Evolutionary conservation across 2,888 invertebrate species (phyloP).

Genomic region (Ptychoptera contaminata): DNA sequence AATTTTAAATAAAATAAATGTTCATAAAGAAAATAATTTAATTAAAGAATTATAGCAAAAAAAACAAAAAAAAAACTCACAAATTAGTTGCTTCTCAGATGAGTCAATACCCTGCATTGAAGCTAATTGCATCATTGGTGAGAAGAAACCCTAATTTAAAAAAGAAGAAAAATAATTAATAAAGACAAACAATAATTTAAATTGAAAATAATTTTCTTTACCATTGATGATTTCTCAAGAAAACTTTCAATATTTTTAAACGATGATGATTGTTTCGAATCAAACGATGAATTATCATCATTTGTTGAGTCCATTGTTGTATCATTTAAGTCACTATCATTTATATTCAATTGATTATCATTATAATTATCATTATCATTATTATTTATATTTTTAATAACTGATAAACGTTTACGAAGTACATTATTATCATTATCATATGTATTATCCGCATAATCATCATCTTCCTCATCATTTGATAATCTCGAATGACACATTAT

Average conservation of each 20-base stretch:
- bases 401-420: no score
- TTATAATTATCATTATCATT: background rate
- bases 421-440: no score
- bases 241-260: slow-evolving; percentile 12
- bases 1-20: no score
- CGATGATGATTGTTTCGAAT: slow-evolving; percentile 5
- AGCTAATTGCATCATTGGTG: slow-evolving; percentile 13
- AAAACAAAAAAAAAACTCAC: slow-evolving; percentile 11
- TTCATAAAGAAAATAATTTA: no score
- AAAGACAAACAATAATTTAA: background rate
- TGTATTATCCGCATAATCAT: no score
- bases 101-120: slow-evolving; percentile 8
- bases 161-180: slow-evolving; percentile 1
- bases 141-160: slow-evolving; percentile 10
- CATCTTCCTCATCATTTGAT: no score
- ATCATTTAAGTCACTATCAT: slow-evolving; percentile 1
- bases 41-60: no score
- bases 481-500: no score
- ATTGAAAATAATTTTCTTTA: slow-evolving; percentile 8
- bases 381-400: no score
- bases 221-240: slow-evolving; percentile 12
- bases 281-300: slow-evolving; percentile 1
- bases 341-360: slow-evolving; percentile 1
- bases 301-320: background rate
- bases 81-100: slow-evolving; percentile 13